phyloP scores from a whole-genome alignment of 2,113 vertebrate species.

The Paratilapia polleni region DNA sequence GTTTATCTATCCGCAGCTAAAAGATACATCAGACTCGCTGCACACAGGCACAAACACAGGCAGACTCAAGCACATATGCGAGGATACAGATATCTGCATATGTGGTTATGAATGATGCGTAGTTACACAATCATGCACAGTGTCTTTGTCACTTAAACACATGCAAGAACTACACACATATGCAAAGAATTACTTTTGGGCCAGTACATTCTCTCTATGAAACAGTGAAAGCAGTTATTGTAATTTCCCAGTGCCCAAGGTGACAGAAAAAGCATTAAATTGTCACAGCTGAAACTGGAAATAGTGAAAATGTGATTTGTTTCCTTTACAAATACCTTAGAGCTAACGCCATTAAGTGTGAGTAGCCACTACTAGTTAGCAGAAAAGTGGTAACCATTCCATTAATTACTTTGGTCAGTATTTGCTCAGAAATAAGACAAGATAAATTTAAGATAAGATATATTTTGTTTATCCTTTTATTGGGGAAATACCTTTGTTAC shows the following conservation, averaged over 20 bases:
- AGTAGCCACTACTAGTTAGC: background rate
- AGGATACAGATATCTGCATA: background rate
- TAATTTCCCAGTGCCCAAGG: background rate
- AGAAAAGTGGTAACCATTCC: background rate
- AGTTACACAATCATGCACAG: background rate
- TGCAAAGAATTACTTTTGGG: background rate
- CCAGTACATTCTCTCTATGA: background rate
- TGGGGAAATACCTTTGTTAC: background rate
- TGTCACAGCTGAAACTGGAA: background rate
- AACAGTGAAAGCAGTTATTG: constrained; percentile 12
- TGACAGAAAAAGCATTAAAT: background rate
- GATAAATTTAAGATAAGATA: background rate
- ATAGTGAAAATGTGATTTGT: constrained; percentile 2
- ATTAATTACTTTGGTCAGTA: background rate
- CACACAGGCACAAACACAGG: constrained; percentile 35
- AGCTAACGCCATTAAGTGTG: background rate
- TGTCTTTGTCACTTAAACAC: background rate
- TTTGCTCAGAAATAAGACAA: background rate
- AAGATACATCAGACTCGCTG: constrained; percentile 70
- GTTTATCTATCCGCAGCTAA: constrained; percentile 78
- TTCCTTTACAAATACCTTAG: constrained; percentile 1
- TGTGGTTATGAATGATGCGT: constrained; percentile 24
- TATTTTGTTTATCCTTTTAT: background rate
- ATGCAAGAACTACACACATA: background rate
- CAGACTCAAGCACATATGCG: constrained; percentile 21